A percentile compares a stretch with the other conserved stretches of the same genome.
Conservation (phyloP, 2,113 vertebrate genomes). For the Daboia siamensis region DNA sequence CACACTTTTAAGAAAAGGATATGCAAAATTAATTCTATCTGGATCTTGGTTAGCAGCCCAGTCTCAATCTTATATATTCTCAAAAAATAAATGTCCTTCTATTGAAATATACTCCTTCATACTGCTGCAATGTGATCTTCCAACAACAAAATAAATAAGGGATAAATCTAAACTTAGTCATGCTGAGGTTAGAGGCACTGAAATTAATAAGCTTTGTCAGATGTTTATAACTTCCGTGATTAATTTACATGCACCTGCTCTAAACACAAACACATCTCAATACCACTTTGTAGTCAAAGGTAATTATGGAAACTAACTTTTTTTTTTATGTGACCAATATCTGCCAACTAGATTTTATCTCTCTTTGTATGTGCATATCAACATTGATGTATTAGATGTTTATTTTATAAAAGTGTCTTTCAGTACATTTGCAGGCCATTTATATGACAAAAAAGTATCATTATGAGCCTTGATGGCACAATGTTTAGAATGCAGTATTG, state of each 20-base stretch:
- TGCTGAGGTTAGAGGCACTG: background rate
- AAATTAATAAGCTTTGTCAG: background rate
- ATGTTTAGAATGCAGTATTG: background rate
- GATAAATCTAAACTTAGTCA: background rate
- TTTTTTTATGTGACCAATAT: background rate
- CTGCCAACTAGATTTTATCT: background rate
- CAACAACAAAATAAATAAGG: background rate
- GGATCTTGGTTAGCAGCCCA: background rate
- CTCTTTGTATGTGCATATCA: background rate
- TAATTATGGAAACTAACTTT: background rate
- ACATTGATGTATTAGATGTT: background rate
- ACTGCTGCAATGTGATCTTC: background rate
- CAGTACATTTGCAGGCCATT: background rate
- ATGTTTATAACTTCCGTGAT: background rate
- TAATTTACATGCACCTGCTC: background rate
- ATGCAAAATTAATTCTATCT: background rate
- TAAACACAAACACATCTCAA: background rate
- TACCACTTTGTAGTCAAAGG: background rate
- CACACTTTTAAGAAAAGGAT: background rate
- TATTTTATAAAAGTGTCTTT: background rate
- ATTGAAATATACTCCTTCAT: background rate
- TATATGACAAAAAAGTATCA: background rate
- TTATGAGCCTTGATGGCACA: background rate
- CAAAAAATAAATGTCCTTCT: background rate
- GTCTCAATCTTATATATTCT: background rate